Base-by-base conservation (phyloP, 2,797 vertebrate species). In the Heterohyrax brucei region DNA sequence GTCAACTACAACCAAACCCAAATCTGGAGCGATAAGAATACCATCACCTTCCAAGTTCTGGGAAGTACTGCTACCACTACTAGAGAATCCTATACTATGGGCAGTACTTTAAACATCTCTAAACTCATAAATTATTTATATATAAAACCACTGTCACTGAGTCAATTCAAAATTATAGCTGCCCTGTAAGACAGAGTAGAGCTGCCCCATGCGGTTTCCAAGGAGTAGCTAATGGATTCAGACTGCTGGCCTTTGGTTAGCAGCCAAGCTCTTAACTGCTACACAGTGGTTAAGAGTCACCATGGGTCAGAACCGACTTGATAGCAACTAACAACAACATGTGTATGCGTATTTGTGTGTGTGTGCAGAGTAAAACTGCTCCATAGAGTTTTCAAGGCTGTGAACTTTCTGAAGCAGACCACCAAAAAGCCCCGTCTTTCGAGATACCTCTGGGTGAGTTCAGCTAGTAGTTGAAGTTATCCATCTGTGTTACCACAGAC, bases 51-150 rank as follows among this genome's bases (percentile, higher is more conserved):
- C 62, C n/a, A 50, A 13, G 26, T 39, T 89, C 26, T 28, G 33
- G 46, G 24, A 81, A 53, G 5, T 3, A 3, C 5, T 12, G 3
- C 0, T 39, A 33, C 24, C 7, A 48, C 80, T 33, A 61, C 18
- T 18, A 62, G 3, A 66, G 61, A 92, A 22, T 72, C 50, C 44
- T 28, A 5, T 14, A 76, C 21, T 61, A 75, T 28, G 9, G 62
- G 16, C 0, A 73, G 10, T n/a, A 62, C 0, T 78, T 88, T 76
- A 72, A 70, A 53, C 28, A 86, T 66, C 72, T 92, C 62, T 48
- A 84, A 80, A 92, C 18, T 86, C 72, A 78, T 66, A 89, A 44
- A 30, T 30, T 77, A 10, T 92, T 59, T 72, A 72, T 61, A 89
- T 70, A 56, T 72, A 68, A 53, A 5, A 53, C 12, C 53, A 30